Evolutionary conservation across 2,797 vertebrate genomes (phyloP).

Genomic region (Sebastes trivittatus): DNA sequence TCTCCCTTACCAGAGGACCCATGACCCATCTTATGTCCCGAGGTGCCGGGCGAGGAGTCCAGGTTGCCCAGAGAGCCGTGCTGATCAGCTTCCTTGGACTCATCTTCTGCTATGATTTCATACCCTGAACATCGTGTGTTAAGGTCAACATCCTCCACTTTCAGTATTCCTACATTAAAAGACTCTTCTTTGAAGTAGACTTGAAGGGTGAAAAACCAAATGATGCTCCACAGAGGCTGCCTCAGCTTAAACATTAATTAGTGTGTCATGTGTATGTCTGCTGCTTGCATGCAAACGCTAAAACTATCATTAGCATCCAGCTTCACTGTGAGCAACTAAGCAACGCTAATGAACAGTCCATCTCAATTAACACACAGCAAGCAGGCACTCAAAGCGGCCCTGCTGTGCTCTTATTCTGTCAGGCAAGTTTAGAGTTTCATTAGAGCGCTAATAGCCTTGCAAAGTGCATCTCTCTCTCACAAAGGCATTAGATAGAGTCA

Average conservation of each 20-base stretch:
- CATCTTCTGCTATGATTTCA: constrained; percentile 93
- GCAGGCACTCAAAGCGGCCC: constrained; percentile 46
- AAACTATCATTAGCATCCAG: constrained; percentile 53
- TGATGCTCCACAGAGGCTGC: not conserved
- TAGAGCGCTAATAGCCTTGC: constrained; percentile 51
- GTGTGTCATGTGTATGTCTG: constrained; percentile 7
- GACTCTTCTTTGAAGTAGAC: constrained; percentile 14
- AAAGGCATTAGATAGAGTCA: constrained; percentile 36
- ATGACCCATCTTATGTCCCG: constrained; percentile 86
- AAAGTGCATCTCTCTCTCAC: constrained; percentile 32
- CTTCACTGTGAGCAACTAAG: constrained; percentile 55
- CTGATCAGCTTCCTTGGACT: constrained; percentile 90
- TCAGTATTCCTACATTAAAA: not conserved
- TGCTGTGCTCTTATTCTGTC: constrained; percentile 59
- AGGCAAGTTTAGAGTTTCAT: constrained; percentile 64
- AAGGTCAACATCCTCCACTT: constrained; percentile 73
- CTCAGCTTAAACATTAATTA: constrained; percentile 15
- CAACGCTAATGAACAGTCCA: constrained; percentile 66
- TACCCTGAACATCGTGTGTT: constrained; percentile 85
- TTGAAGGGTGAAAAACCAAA: constrained; percentile 9
- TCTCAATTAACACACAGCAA: constrained; percentile 68
- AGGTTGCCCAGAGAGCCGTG: constrained; percentile 86
- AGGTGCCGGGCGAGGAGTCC: constrained; percentile 88
- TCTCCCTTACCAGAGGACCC: constrained; percentile 83
- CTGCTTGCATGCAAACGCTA: constrained; percentile 27